Evolutionary conservation across 1,140 invertebrate genomes (phyloP).

Genomic region (Eueides isabella): DNA sequence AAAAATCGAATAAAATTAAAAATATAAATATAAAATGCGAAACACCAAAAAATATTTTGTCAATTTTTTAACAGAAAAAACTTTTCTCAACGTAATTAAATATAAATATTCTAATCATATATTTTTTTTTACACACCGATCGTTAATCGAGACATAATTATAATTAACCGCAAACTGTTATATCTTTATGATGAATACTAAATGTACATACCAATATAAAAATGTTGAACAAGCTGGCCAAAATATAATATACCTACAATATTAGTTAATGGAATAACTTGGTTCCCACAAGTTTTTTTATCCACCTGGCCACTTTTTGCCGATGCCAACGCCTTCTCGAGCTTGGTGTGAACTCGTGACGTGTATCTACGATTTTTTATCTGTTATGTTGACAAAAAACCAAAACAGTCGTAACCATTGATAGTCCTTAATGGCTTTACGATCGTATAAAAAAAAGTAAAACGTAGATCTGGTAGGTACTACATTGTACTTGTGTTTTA

Average conservation of each 20-base stretch:
- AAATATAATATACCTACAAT: not conserved
- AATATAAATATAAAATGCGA: not conserved
- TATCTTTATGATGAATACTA: not conserved
- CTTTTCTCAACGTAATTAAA: not conserved
- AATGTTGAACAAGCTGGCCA: not conserved
- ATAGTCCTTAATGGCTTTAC: conserved; percentile 60
- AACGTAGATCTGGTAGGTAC: not conserved
- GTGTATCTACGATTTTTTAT: conserved; percentile 15
- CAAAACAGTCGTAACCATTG: conserved; percentile 59
- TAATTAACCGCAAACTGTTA: not conserved
- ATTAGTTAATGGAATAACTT: conserved; percentile 15
- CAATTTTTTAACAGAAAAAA: not conserved
- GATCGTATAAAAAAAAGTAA: conserved; percentile 22
- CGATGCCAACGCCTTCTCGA: conserved; percentile 46
- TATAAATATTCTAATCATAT: not conserved
- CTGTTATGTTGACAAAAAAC: conserved; percentile 32
- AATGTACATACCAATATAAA: not conserved
- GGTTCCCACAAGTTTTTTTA: conserved; percentile 24
- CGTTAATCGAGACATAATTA: conserved; percentile 2
- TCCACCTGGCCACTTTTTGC: conserved; percentile 21
- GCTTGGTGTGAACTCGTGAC: conserved; percentile 60
- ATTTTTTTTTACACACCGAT: not conserved
- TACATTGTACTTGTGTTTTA: not conserved
- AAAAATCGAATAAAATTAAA: not conserved
- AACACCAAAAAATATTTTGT: not conserved